Evolutionary conservation across 2,888 invertebrate species (phyloP).

Genomic region (Sinopyrophorus schimmeli): DNA sequence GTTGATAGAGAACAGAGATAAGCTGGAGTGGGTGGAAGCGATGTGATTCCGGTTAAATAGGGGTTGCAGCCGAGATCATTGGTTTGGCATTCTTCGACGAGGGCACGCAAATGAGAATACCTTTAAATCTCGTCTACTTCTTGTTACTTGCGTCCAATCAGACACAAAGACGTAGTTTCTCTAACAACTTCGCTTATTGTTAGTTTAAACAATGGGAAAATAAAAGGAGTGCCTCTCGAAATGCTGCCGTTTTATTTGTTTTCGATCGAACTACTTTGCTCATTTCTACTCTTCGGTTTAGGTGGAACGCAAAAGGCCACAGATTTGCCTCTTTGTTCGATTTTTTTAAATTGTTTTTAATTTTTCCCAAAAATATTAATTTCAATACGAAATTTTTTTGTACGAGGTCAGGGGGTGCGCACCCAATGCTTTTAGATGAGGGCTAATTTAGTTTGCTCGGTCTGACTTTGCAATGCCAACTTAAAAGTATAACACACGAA

Average conservation of each 20-base stretch:
- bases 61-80: slow-evolving; percentile 32
- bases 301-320: not conserved
- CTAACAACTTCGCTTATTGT: slow-evolving; percentile 17
- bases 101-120: slow-evolving; percentile 41
- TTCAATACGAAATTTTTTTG: too few species aligned
- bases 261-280: slow-evolving; percentile 7
- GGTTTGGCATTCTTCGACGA: slow-evolving; percentile 33
- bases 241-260: slow-evolving; percentile 12
- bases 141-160: slow-evolving; percentile 39
- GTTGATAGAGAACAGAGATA: slow-evolving; percentile 42
- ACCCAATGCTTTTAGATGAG: too few species aligned
- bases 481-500: too few species aligned
- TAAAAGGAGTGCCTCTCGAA: slow-evolving; percentile 8
- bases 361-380: too few species aligned
- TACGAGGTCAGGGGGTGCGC: too few species aligned
- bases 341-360: too few species aligned
- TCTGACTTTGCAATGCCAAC: too few species aligned
- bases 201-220: slow-evolving; percentile 19
- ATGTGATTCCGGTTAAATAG: slow-evolving; percentile 42
- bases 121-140: slow-evolving; percentile 40
- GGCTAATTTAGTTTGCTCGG: too few species aligned
- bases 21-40: slow-evolving; percentile 28
- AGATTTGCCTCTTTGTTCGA: not conserved
- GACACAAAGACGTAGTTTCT: slow-evolving; percentile 30
- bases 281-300: not conserved